A percentile compares a stretch with the other conserved stretches of the same genome.
Evolutionary conservation across 2,113 vertebrate species (phyloP).

Genomic region (Penelope pileata): DNA sequence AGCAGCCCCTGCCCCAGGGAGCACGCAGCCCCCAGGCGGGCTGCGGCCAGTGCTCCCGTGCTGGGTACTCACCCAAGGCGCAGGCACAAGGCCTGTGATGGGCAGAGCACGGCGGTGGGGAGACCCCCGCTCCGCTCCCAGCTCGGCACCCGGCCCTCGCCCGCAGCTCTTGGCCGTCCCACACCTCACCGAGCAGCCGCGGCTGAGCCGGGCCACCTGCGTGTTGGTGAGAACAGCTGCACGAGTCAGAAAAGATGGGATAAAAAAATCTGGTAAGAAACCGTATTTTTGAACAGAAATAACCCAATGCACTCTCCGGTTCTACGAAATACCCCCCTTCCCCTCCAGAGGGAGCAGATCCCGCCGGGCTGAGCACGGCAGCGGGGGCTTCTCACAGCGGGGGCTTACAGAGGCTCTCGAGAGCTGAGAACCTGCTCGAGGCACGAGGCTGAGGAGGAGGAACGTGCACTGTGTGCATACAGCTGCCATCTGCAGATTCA

Average conservation of each 20-base stretch:
- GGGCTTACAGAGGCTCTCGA: accelerated
- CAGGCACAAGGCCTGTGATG: too few species aligned
- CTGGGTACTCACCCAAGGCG: too few species aligned
- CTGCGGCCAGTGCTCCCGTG: too few species aligned
- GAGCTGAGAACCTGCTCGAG: not conserved
- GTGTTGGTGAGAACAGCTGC: not conserved
- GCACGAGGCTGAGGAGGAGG: too few species aligned
- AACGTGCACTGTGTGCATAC: not conserved
- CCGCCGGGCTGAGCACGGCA: not conserved
- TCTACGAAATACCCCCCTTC: too few species aligned
- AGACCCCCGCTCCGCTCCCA: too few species aligned
- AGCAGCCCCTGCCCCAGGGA: too few species aligned
- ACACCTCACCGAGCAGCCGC: too few species aligned
- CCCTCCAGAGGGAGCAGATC: not conserved
- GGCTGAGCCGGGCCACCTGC: not conserved
- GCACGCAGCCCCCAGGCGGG: too few species aligned
- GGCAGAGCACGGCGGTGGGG: too few species aligned
- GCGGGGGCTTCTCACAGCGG: not conserved
- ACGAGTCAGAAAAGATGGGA: not conserved
- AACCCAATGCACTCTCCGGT: not conserved
- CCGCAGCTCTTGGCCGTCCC: too few species aligned
- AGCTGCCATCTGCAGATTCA: not conserved
- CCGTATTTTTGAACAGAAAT: not conserved
- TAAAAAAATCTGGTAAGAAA: not conserved
- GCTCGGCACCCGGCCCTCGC: too few species aligned